Conservation (phyloP, 2,797 vertebrate species). For the Numenius phaeopus region DNA sequence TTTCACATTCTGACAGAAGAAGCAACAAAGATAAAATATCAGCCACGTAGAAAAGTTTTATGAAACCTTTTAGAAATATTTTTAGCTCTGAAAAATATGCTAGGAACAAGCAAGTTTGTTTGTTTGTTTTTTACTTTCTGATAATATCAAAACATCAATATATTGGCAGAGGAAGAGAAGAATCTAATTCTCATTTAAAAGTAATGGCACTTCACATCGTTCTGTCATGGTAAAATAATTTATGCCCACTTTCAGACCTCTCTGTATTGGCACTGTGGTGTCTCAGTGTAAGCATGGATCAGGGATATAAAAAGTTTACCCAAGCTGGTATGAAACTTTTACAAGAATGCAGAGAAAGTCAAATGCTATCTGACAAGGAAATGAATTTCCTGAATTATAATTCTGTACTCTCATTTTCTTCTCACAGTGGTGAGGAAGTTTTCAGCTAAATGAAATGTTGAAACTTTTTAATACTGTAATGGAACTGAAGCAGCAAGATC, state of each 20-base stretch:
- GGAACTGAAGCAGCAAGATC: background rate
- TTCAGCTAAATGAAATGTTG: background rate
- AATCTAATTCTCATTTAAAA: background rate
- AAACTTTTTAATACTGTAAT: background rate
- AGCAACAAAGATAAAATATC: background rate
- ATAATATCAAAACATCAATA: background rate
- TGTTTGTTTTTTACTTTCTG: background rate
- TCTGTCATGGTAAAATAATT: background rate
- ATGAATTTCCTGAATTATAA: background rate
- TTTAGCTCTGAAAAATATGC: background rate
- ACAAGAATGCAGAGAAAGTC: background rate
- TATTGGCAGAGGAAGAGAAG: background rate
- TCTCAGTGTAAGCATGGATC: background rate
- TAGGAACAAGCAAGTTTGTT: background rate
- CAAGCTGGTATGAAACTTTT: background rate
- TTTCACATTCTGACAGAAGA: background rate
- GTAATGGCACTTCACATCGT: background rate
- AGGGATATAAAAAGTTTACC: background rate
- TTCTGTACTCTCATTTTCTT: background rate
- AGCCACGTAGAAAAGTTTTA: background rate
- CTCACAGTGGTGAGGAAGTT: background rate
- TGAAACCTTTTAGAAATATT: background rate
- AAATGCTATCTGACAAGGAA: background rate
- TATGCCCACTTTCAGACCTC: background rate
- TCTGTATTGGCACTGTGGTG: background rate